Percentiles rank a stretch among this genome's conserved stretches.
Evolutionary conservation across 1,140 invertebrate genomes (phyloP).

Genomic region (Cherax destructor): DNA sequence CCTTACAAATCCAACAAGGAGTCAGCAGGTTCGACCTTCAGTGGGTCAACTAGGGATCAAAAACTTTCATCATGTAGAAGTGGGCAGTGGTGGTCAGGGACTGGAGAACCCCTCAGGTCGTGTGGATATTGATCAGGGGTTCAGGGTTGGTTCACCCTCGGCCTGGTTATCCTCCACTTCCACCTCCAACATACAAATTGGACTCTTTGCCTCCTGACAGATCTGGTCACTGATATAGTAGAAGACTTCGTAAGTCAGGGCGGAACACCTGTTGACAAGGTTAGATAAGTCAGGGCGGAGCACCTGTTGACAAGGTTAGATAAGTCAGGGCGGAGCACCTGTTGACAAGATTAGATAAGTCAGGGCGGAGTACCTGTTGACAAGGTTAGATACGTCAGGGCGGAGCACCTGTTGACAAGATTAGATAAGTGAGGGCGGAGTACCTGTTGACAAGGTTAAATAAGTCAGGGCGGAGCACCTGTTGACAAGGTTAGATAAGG

Average conservation of each 20-base stretch:
- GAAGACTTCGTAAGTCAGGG: neutral
- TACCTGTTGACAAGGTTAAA: neutral
- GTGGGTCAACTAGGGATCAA: no score
- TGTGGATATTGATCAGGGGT: no score
- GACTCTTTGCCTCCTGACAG: conserved; percentile 5
- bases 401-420: neutral
- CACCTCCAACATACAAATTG: neutral
- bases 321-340: neutral
- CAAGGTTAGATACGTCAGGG: neutral
- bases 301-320: neutral
- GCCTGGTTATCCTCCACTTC: no score
- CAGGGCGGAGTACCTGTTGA: neutral
- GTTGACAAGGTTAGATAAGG: neutral
- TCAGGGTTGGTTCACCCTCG: no score
- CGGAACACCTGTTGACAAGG: neutral
- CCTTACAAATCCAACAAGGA: no score
- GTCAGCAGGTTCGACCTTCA: no score
- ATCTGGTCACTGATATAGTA: conserved; percentile 10
- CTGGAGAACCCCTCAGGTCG: no score
- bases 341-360: neutral
- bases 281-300: neutral
- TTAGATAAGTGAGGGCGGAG: neutral
- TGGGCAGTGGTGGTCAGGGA: no score
- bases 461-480: neutral
- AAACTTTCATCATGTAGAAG: no score